A percentile compares a stretch with the other conserved stretches of the same genome.
Conservation (phyloP, 2,797 vertebrate genomes). For the Peromyscus eremicus region DNA sequence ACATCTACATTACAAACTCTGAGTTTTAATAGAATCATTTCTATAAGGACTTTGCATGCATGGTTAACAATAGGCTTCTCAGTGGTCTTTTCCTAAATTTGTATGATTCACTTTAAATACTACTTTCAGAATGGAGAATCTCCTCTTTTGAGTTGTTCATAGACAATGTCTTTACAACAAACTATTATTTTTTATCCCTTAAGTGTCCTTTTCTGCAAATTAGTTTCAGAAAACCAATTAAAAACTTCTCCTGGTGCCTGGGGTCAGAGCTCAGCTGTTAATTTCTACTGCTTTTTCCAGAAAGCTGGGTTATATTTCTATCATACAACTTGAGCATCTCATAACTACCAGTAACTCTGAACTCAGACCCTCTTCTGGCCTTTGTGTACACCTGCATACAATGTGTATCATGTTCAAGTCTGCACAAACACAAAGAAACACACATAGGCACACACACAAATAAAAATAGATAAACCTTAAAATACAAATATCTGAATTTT, state of each 20-base stretch:
- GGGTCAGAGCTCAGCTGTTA: background rate
- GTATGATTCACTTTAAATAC: constrained; percentile 44
- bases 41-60: background rate
- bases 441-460: background rate
- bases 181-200: constrained; percentile 76
- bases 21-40: constrained; percentile 53
- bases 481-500: background rate
- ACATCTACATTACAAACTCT: background rate
- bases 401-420: too few relatives aligned
- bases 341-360: background rate
- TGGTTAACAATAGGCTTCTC: constrained; percentile 56
- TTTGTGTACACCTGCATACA: background rate
- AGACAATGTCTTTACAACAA: constrained; percentile 48
- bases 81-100: background rate
- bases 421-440: background rate
- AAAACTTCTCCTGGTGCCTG: background rate
- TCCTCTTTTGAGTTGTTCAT: constrained; percentile 55
- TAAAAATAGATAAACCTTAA: background rate
- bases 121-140: constrained; percentile 18
- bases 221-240: constrained; percentile 76
- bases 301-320: background rate
- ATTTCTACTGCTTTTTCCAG: background rate
- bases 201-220: constrained; percentile 73
- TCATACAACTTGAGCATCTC: background rate
- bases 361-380: background rate